Percentiles rank a stretch among this genome's conserved stretches.
These are phyloP conservation scores for Zalophus californianus DNA, from an alignment of 2,797 vertebrate species.

Conservation along the genomic window DNA sequence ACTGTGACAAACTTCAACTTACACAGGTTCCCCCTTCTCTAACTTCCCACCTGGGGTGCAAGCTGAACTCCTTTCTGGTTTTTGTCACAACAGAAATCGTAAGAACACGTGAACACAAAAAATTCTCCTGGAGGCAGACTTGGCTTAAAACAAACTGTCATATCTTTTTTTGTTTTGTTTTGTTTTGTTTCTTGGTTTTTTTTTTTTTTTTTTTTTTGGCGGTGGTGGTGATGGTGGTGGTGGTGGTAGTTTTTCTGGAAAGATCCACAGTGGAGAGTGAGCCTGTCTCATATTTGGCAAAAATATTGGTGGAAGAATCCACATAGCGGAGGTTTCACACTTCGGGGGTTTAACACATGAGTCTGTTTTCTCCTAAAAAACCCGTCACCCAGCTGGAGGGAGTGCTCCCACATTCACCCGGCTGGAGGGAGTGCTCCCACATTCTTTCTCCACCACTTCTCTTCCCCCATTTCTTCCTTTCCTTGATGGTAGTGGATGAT, in stretches of 20 bases:
- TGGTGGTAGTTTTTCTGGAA: slow-evolving; percentile 58
- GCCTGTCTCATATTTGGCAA: slow-evolving; percentile 78
- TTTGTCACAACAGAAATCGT: slow-evolving; percentile 76
- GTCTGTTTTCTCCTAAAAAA: slow-evolving; percentile 68
- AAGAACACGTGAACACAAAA: slow-evolving; percentile 86
- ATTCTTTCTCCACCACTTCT: neutral
- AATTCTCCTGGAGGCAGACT: slow-evolving; percentile 93
- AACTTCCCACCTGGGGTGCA: slow-evolving; percentile 94
- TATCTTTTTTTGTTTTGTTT: slow-evolving; percentile 45
- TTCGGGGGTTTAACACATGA: slow-evolving; percentile 56
- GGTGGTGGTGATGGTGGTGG: neutral
- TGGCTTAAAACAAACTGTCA: slow-evolving; percentile 91
- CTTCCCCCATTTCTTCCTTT: neutral
- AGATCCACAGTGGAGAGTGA: slow-evolving; percentile 82
- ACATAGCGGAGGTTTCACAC: slow-evolving; percentile 56
- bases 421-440: neutral
- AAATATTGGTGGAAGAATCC: slow-evolving; percentile 55
- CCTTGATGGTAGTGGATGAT: slow-evolving; percentile 38
- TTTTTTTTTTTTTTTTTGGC: neutral
- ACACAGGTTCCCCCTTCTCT: slow-evolving; percentile 89
- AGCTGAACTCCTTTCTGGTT: slow-evolving; percentile 90
- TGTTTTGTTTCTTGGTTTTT: neutral
- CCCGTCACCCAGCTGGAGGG: neutral
- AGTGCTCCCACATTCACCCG: too few relatives aligned
- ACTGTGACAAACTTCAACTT: slow-evolving; percentile 92